phyloP scores from a whole-genome alignment of 2,113 vertebrate species.

The Cranoglanis bouderius region DNA sequence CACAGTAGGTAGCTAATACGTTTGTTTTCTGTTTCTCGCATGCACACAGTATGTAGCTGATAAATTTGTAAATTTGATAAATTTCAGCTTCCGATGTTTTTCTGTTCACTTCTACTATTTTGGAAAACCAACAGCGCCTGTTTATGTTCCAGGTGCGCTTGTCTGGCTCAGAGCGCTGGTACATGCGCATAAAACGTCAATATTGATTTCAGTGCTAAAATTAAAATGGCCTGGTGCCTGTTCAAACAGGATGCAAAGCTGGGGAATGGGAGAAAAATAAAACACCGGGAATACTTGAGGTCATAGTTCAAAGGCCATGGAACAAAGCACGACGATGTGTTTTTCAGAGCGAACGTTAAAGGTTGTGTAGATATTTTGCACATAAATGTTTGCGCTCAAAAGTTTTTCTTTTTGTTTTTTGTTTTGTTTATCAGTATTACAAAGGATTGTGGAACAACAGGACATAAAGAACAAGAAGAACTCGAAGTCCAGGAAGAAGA shows the following conservation, averaged over 20 bases:
- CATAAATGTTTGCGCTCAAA: constrained; percentile 7
- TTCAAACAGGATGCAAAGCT: constrained; percentile 58
- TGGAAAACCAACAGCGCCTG: constrained; percentile 35
- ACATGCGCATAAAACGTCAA: constrained; percentile 29
- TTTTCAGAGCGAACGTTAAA: constrained; percentile 23
- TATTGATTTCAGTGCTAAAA: constrained; percentile 55
- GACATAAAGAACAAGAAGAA: constrained; percentile 82
- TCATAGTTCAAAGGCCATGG: constrained; percentile 41
- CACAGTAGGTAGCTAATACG: neutral
- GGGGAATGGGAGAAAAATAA: constrained; percentile 44
- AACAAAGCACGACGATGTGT: constrained; percentile 44
- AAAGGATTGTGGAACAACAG: constrained; percentile 75
- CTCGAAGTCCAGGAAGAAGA: constrained; percentile 81
- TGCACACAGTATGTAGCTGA: constrained; percentile 1
- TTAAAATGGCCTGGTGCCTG: constrained; percentile 48
- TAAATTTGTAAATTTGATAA: neutral
- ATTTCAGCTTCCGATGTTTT: neutral
- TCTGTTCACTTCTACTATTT: neutral
- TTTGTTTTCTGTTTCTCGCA: constrained; percentile 13
- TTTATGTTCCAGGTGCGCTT: constrained; percentile 41
- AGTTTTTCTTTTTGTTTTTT: constrained; percentile 3
- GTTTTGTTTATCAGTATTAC: constrained; percentile 69
- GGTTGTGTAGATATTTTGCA: neutral
- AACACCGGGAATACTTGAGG: constrained; percentile 23
- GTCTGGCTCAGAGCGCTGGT: neutral